A percentile compares a stretch with the other conserved stretches of the same genome.
phyloP scores from a whole-genome alignment of 2,113 vertebrate genomes.

The Uropsilus gracilis region DNA sequence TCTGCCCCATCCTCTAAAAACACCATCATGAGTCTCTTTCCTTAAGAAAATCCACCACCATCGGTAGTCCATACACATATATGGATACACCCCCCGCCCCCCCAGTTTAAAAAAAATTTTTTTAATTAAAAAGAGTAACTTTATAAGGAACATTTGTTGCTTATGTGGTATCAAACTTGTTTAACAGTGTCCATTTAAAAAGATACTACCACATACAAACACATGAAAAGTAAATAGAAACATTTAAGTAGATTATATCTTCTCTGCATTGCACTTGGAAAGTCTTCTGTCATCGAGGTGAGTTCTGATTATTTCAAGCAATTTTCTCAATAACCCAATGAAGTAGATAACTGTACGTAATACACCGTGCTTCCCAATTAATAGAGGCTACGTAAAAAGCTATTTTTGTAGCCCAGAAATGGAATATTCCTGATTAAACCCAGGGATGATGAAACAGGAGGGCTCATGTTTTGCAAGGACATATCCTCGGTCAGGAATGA shows the following conservation, averaged over 20 bases:
- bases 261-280: neutral
- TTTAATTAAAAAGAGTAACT: neutral
- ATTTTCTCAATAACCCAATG: slow-evolving; percentile 14
- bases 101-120: neutral
- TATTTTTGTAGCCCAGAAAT: slow-evolving; percentile 38
- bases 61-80: neutral
- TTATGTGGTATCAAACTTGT: neutral
- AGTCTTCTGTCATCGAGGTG: neutral
- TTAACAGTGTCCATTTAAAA: neutral
- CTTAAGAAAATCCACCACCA: neutral
- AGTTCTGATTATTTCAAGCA: slow-evolving; percentile 20
- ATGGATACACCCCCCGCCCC: neutral
- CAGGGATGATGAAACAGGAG: slow-evolving; percentile 57
- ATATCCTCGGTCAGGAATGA: slow-evolving; percentile 88
- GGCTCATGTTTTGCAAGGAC: slow-evolving; percentile 88
- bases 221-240: neutral
- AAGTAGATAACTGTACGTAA: neutral
- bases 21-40: neutral
- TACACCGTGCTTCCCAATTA: neutral
- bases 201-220: neutral
- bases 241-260: neutral
- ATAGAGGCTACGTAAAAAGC: slow-evolving; percentile 19
- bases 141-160: slow-evolving; percentile 13
- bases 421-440: neutral
- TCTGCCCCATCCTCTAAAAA: neutral